These are phyloP conservation scores for Orientallactaga sibirica DNA, from an alignment of 2,797 vertebrate species.

Conservation along the genomic window DNA sequence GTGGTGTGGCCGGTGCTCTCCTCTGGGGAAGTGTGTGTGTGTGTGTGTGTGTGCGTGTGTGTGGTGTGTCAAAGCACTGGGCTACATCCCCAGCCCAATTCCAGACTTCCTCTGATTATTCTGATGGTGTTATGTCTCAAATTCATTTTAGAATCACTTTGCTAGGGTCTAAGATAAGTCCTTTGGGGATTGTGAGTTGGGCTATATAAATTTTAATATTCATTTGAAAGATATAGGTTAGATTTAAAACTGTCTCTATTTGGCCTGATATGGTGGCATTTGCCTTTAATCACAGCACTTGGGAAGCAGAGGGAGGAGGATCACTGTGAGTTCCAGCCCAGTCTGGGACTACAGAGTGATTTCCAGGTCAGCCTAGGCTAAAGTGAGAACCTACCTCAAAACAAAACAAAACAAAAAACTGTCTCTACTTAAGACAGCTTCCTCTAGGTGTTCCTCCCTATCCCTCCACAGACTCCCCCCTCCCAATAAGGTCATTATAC, in stretches of 20 bases:
- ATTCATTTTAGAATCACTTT: conserved; percentile 43
- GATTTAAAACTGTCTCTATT: background rate
- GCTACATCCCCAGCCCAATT: background rate
- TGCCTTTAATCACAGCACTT: no score
- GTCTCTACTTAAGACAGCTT: background rate
- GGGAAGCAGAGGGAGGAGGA: no score
- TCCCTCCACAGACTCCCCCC: background rate
- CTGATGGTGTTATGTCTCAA: conserved; percentile 39
- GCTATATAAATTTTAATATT: conserved; percentile 50
- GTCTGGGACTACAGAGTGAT: no score
- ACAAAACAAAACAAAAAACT: background rate
- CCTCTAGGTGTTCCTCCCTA: background rate
- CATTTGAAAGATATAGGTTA: conserved; percentile 2
- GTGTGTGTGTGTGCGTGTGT: background rate
- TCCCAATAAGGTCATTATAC: background rate
- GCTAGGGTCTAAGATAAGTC: conserved; percentile 6
- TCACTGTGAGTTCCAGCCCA: no score
- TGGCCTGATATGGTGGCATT: no score
- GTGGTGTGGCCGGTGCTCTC: background rate
- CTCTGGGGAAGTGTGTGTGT: background rate
- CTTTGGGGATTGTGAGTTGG: conserved; percentile 32
- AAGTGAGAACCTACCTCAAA: no score
- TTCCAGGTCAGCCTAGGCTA: no score
- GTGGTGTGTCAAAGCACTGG: background rate
- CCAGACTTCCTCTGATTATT: conserved; percentile 36